A percentile compares a stretch with the other conserved stretches of the same genome.
Evolutionary conservation across 2,888 invertebrate species (phyloP).

Genomic region (Orgyia antiqua): DNA sequence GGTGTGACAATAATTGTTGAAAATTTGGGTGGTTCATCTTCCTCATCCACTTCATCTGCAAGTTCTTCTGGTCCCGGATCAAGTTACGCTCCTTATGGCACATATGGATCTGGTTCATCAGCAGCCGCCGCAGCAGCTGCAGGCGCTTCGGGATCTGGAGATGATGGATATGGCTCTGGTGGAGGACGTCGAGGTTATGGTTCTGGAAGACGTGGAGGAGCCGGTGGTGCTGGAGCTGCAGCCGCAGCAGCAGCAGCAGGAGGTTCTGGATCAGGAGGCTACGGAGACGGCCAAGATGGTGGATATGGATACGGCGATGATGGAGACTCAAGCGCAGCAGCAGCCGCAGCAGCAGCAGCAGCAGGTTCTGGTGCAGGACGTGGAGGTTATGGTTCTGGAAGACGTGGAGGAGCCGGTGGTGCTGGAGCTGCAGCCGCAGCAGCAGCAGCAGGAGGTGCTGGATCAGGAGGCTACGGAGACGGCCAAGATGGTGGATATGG

Average conservation of each 20-base stretch:
- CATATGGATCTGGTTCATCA: neutral
- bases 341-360: slow-evolving; percentile 1
- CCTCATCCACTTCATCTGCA: neutral
- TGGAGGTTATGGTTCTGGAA: slow-evolving; percentile 1
- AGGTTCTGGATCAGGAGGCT: too few species aligned
- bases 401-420: neutral
- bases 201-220: neutral
- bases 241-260: slow-evolving; percentile 1
- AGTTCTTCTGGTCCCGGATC: slow-evolving; percentile 1
- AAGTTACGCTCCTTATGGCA: neutral
- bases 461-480: slow-evolving; percentile 7
- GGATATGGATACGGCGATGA: neutral
- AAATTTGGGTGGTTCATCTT: neutral
- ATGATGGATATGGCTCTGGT: neutral
- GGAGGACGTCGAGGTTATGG: too few species aligned
- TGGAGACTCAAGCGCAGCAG: neutral
- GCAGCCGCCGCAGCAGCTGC: slow-evolving; percentile 3
- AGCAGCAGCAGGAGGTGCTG: slow-evolving; percentile 9
- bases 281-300: slow-evolving; percentile 1
- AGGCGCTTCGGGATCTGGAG: neutral
- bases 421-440: slow-evolving; percentile 6
- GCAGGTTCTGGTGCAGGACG: slow-evolving; percentile 1
- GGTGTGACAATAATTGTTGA: too few species aligned
- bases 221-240: neutral
- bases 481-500: neutral